These are phyloP conservation scores for Fulmarus glacialis DNA, from an alignment of 2,113 vertebrate species.

Conservation along the genomic window DNA sequence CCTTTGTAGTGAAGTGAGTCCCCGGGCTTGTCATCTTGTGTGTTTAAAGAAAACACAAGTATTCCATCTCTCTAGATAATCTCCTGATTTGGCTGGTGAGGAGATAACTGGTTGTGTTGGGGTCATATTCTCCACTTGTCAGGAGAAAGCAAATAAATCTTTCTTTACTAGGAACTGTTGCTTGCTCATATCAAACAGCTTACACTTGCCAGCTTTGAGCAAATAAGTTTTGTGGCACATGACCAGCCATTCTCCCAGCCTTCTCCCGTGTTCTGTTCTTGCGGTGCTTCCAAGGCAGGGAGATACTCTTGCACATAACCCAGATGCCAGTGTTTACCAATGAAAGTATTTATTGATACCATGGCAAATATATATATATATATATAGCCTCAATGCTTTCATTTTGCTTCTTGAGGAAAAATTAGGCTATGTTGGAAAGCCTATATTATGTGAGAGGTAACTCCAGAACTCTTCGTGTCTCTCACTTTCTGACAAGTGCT, in stretches of 20 bases:
- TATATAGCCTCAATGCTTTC: not conserved
- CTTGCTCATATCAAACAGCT: not conserved
- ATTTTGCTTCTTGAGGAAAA: not conserved
- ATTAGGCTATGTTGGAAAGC: not conserved
- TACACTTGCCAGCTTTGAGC: not conserved
- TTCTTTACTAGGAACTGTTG: not conserved
- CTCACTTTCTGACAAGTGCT: not conserved
- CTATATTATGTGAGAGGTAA: not conserved
- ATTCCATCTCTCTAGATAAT: not conserved
- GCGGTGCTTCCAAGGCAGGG: not conserved
- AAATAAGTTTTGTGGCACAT: not conserved
- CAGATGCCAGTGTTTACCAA: not conserved
- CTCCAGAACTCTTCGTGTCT: not conserved
- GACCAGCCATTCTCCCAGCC: not conserved
- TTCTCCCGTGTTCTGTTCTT: not conserved
- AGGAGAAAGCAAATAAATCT: not conserved
- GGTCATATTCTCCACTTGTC: not conserved
- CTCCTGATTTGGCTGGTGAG: not conserved
- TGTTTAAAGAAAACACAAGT: not conserved
- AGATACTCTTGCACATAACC: not conserved
- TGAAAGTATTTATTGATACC: not conserved
- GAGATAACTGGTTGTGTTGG: not conserved
- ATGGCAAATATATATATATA: not conserved
- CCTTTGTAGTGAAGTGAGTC: not conserved
- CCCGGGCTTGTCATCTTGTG: not conserved